Evolutionary conservation across 2,113 vertebrate species (phyloP).

Genomic region (Hippocampus barbouri): DNA sequence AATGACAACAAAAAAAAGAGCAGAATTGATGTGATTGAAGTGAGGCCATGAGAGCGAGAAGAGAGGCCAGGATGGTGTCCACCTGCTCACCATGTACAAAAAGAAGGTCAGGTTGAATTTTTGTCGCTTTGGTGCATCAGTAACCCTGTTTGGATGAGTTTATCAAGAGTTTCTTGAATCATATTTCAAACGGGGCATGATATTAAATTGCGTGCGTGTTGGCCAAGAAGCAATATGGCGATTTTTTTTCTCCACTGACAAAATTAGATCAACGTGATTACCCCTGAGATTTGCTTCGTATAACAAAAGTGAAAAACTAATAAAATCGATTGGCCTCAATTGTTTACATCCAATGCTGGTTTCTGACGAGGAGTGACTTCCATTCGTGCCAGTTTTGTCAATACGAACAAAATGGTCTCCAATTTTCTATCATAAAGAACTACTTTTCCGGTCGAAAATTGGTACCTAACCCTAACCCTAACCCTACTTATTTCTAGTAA

Average conservation of each 20-base stretch:
- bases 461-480: too few relatives aligned
- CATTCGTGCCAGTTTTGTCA: not conserved
- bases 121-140: constrained; percentile 13
- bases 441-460: too few relatives aligned
- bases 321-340: not conserved
- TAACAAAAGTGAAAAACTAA: not conserved
- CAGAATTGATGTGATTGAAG: constrained; percentile 49
- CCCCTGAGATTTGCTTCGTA: not conserved
- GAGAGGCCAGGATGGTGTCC: constrained; percentile 72
- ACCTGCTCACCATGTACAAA: constrained; percentile 74
- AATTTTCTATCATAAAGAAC: too few relatives aligned
- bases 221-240: not conserved
- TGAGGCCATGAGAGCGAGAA: constrained; percentile 67
- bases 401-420: too few relatives aligned
- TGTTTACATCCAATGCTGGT: not conserved
- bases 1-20: constrained; percentile 35
- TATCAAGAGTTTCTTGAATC: not conserved
- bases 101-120: constrained; percentile 69
- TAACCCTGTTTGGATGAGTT: not conserved
- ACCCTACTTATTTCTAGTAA: not conserved
- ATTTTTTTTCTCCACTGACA: not conserved
- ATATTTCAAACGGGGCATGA: not conserved
- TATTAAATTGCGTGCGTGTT: not conserved
- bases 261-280: constrained; percentile 1
- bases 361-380: not conserved